Percentiles rank a stretch among this genome's conserved stretches.
Conservation (phyloP, 2,888 invertebrate genomes). For the Cordilura impudica region DNA sequence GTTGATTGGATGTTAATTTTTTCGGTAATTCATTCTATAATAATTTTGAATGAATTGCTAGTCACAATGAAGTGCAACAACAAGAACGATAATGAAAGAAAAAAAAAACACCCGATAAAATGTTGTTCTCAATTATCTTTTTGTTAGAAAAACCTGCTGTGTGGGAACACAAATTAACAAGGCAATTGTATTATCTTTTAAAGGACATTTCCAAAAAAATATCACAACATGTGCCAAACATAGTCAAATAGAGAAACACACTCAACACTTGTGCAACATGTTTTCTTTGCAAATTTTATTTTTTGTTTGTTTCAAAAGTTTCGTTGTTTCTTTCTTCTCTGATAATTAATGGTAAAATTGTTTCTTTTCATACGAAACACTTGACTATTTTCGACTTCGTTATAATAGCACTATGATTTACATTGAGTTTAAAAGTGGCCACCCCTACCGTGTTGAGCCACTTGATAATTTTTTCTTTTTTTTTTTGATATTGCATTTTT, state of each 20-base stretch:
- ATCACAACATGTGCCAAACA: constrained; percentile 34
- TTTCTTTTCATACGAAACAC: constrained; percentile 15
- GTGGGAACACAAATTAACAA: constrained; percentile 27
- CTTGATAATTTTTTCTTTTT: background rate
- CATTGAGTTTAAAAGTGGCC: constrained; percentile 21
- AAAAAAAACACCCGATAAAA: constrained; percentile 27
- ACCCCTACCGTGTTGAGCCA: constrained; percentile 32
- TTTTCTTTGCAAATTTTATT: constrained; percentile 14
- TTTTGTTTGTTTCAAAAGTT: constrained; percentile 5
- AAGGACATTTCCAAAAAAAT: constrained; percentile 1
- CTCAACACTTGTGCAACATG: constrained; percentile 18
- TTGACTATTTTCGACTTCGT: constrained; percentile 14
- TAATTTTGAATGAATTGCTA: constrained; percentile 38
- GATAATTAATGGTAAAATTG: constrained; percentile 16
- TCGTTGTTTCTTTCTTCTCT: background rate
- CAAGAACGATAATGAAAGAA: background rate
- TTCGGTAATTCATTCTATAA: constrained; percentile 34
- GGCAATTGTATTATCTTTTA: constrained; percentile 15
- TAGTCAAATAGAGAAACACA: background rate
- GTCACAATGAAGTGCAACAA: constrained; percentile 14
- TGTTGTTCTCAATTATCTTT: background rate
- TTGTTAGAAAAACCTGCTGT: constrained; percentile 27
- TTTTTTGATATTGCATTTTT: constrained; percentile 8
- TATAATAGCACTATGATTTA: constrained; percentile 26
- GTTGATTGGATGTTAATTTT: background rate